These are phyloP conservation scores for Pluvialis apricaria DNA, from an alignment of 2,113 vertebrate species.

Conservation along the genomic window DNA sequence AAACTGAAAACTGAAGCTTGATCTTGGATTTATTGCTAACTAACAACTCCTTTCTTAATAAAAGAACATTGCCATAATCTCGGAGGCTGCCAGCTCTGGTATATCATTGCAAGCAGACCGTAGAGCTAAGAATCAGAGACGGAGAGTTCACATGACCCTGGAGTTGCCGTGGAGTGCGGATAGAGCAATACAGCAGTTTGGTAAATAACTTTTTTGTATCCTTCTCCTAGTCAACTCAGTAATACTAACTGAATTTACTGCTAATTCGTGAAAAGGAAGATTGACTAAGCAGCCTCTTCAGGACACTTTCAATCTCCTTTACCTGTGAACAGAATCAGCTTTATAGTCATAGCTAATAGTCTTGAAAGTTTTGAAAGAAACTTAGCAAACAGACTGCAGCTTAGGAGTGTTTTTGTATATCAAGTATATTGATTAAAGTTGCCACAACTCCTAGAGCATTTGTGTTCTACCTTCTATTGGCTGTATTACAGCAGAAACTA, in stretches of 20 bases:
- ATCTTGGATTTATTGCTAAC: background rate
- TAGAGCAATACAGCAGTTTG: constrained; percentile 96
- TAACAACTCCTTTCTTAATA: background rate
- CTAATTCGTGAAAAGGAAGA: background rate
- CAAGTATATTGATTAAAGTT: background rate
- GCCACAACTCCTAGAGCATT: rapidly evolving
- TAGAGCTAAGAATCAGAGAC: constrained; percentile 92
- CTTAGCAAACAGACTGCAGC: background rate
- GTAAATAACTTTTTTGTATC: constrained; percentile 63
- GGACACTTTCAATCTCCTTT: background rate
- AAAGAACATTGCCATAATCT: constrained; percentile 99
- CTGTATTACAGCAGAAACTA: background rate
- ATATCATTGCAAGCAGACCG: constrained; percentile 97
- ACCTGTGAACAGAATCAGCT: background rate
- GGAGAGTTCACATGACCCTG: constrained; percentile 96
- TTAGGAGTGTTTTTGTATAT: background rate
- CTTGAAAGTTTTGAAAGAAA: background rate
- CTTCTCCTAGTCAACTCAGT: background rate
- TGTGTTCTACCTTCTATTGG: background rate
- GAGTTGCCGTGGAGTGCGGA: constrained; percentile 97
- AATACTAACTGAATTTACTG: background rate
- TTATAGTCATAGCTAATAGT: background rate
- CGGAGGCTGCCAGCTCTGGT: constrained; percentile 96
- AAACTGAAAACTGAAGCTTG: background rate
- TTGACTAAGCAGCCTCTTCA: background rate